Base-by-base conservation (phyloP, 2,888 invertebrate species). In the Azorinus chamasolen region DNA sequence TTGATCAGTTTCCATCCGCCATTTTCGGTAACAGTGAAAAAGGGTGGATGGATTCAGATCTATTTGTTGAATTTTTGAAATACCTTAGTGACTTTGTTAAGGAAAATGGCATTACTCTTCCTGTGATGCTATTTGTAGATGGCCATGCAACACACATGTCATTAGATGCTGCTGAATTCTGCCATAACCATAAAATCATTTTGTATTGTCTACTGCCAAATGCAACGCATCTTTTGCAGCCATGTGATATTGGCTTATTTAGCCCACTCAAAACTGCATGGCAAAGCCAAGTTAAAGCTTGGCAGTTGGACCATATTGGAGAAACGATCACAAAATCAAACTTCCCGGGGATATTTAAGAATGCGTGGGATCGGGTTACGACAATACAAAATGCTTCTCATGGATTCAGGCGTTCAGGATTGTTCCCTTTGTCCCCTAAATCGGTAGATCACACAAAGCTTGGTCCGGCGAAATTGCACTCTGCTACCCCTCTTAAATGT, bases 11-110 rank as follows among this genome's bases (percentile, higher is more conserved):
- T 51, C 50, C 54, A 2, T 74, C 64, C 2, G 77, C 78, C 12
- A 57, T 50, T 4, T 76, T 63, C 25, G 69, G 46, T 2, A 48
- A 12, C 1, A 48, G 64, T 0, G 45, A 66, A 18, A 64, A 46
- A 18, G 77, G 83, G 1, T 83, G 71, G 79, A 71, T 83, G 79
- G 59, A 76, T 22, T 18, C 55, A 0, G 74, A 71, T 6, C 22
- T 55, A 8, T 72, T 78, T 62, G 27, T 62, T 1, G 20, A 41
- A 2, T 79, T 62, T n/a, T 55, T 74, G 20, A 59, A 68, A 27
- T 32, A 10, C 10, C 32, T 32, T 4, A 32, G 32, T 32, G 10
- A 32, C 10, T 32, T 32, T 32, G 32, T 32, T 6, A 32, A 32
- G 10, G 20, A 39, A n/a, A 22, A 24, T 8, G 18, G 55, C 1